Evolutionary conservation across 2,888 invertebrate genomes (phyloP).

Genomic region (Isoperla grammatica): DNA sequence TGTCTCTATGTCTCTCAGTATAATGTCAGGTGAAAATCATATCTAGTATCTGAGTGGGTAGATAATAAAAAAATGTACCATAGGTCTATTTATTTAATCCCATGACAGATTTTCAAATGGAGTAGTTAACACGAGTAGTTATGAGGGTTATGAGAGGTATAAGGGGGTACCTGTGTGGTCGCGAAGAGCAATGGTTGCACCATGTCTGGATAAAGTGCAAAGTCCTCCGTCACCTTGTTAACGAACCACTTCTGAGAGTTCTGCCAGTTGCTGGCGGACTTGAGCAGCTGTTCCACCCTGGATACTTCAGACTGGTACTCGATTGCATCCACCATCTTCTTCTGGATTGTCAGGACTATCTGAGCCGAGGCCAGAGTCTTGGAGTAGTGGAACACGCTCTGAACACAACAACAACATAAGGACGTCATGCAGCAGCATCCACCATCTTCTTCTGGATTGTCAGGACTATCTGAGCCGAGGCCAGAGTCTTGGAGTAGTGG

Average conservation of each 20-base stretch:
- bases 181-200: constrained; percentile 65
- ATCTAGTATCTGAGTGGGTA: too few relatives aligned
- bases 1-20: too few relatives aligned
- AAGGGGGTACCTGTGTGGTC: constrained; percentile 62
- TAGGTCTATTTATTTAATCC: too few relatives aligned
- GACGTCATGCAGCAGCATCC: neutral
- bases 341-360: constrained; percentile 39
- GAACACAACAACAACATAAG: too few relatives aligned
- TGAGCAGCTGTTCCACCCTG: constrained; percentile 38
- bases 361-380: constrained; percentile 38
- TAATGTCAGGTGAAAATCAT: too few relatives aligned
- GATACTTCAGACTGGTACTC: constrained; percentile 31
- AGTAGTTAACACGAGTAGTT: too few relatives aligned
- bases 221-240: constrained; percentile 52
- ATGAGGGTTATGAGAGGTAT: too few relatives aligned
- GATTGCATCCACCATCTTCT: constrained; percentile 35
- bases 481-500: constrained; percentile 19
- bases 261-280: constrained; percentile 49
- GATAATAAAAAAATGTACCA: too few relatives aligned
- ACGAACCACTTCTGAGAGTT: constrained; percentile 53
- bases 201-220: constrained; percentile 71
- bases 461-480: constrained; percentile 41
- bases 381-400: constrained; percentile 15
- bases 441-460: constrained; percentile 39
- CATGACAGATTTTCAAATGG: too few relatives aligned